Evolutionary conservation across 2,888 invertebrate species (phyloP), one percentile per base, ranked within the genome.

Genomic region (Erynnis tages): DNA sequence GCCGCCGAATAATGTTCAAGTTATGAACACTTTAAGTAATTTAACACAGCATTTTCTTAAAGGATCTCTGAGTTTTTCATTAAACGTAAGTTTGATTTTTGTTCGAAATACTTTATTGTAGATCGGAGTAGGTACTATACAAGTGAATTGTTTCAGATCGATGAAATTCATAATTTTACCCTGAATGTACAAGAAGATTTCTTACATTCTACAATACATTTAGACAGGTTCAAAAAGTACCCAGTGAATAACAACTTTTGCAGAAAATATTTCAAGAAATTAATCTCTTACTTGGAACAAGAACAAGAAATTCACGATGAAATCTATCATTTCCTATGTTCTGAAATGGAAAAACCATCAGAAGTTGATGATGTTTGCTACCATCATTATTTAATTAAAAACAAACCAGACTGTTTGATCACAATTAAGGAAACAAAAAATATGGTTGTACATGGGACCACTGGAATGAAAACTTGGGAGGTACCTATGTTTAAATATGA

Each of bases 401-500:
- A 83, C 53, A 68, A 79, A 48, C 55, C 71, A 30, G 61, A 53
- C 59, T 74, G 71, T 57, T 71, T 82, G 25, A 76, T 95, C 23
- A 93, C 91, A 8, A 76, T 95, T 44, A 91, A 91, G 61, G 96
- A 96, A 78, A 94, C 93, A 53, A 91, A 89, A 50, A 93, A 91
- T 69, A 91, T 95, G 69, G 94, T 96, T 59, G 91, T 93, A 0
- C 91, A 93, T 74, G 95, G 95, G 19, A 95, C 96, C 13, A 96
- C 96, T 10, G 96, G 96, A 17, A 83, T 96, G 61, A 92, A 92
- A 61, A 94, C 93, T 63, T 96, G 95, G 95, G 93, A 95, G 91
- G 94, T 93, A 81, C 52, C n/a, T 47, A 21, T 4, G 3, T 21
- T 3, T 21, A 21, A 21, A 5, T 19, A n/a, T 2, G 4, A n/a